Conservation (phyloP, 1,140 invertebrate genomes). For the Temnothorax longispinosus region DNA sequence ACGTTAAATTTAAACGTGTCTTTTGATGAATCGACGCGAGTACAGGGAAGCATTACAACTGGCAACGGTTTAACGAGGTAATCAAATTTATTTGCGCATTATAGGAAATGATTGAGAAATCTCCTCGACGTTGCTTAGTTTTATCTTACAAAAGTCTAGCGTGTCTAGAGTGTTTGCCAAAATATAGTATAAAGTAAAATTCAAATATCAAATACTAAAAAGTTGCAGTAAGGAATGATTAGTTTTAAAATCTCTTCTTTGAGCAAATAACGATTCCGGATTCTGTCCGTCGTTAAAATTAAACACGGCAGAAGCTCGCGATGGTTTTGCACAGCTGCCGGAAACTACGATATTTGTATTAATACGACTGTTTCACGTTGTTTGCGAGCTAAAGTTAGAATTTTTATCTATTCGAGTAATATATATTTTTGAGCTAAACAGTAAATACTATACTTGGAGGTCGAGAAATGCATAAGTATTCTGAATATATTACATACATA, state of each 20-base stretch:
- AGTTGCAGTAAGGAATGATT: background rate
- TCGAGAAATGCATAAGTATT: background rate
- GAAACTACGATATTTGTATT: background rate
- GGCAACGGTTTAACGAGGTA: background rate
- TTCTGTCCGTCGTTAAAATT: background rate
- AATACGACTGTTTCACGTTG: background rate
- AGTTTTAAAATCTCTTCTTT: background rate
- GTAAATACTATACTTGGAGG: conserved; percentile 14
- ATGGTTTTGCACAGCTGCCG: background rate
- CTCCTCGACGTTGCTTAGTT: background rate
- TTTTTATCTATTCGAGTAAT: conserved; percentile 9
- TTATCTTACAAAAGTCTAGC: background rate
- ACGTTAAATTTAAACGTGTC: background rate
- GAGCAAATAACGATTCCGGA: background rate
- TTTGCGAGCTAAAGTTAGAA: background rate
- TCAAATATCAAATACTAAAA: background rate
- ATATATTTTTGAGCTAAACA: conserved; percentile 2
- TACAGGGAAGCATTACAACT: background rate
- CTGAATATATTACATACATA: conserved; percentile 4
- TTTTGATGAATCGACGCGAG: background rate
- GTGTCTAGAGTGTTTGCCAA: too few species aligned
- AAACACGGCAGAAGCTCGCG: background rate
- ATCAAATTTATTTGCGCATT: background rate
- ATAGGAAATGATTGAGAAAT: background rate
- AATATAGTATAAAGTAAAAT: background rate